Evolutionary conservation across 2,888 invertebrate genomes (phyloP).

Genomic region (Antheraea assamensis): DNA sequence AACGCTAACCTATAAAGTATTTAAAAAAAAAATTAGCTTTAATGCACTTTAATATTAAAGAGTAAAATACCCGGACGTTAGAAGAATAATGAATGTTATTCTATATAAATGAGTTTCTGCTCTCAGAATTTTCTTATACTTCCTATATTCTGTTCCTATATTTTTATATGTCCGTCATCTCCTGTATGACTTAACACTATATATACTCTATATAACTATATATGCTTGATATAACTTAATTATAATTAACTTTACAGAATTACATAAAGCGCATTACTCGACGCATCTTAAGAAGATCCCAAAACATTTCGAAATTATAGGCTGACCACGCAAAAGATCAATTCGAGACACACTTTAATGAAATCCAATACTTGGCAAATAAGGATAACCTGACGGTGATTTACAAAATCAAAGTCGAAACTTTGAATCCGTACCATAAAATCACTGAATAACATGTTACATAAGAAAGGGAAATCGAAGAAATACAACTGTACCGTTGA

Average conservation of each 20-base stretch:
- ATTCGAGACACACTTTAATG: constrained; percentile 54
- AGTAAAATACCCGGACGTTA: too few relatives aligned
- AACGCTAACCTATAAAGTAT: too few relatives aligned
- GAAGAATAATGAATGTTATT: too few relatives aligned
- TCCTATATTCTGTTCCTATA: too few relatives aligned
- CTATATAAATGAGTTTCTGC: too few relatives aligned
- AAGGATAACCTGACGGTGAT: constrained; percentile 53
- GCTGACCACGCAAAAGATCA: constrained; percentile 44
- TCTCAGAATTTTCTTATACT: too few relatives aligned
- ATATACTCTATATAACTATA: too few relatives aligned
- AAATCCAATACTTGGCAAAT: constrained; percentile 54
- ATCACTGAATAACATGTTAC: constrained; percentile 35
- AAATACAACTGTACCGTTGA: constrained; percentile 69
- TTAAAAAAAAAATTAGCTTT: too few relatives aligned
- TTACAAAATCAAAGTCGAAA: constrained; percentile 62
- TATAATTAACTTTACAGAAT: constrained; percentile 34
- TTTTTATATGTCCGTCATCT: too few relatives aligned
- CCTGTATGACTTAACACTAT: too few relatives aligned
- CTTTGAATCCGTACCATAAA: constrained; percentile 35
- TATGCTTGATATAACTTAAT: neutral
- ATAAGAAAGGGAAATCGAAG: constrained; percentile 53
- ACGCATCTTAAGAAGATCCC: constrained; percentile 56
- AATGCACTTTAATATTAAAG: neutral
- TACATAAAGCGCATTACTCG: constrained; percentile 36
- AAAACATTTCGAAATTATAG: constrained; percentile 55